Evolutionary conservation across 2,113 vertebrate genomes (phyloP), one percentile per base, ranked within the genome.

Genomic region (Stigmatopora argus): DNA sequence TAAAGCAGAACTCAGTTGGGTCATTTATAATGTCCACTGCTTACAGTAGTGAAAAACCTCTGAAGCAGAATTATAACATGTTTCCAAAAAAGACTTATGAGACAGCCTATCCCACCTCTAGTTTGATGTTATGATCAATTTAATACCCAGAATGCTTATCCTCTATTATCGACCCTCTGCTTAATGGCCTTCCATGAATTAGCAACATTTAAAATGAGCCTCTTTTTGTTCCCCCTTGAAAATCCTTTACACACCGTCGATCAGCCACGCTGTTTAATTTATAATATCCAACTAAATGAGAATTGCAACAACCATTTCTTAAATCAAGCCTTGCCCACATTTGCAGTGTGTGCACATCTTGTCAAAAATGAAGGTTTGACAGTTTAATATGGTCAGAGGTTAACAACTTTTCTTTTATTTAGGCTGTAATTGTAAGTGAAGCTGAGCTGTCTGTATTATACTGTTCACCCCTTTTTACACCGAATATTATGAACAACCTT

Each of bases 11-110:
- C 15, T 48, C 15, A 41, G 38, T 41, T 10, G 38, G 38, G 38
- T 86, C 80, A 79, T 85, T 71, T 86, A 78, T 89, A 82, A 85
- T 82, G 75, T 83, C 78, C 77, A 72, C 71, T 46, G 66, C 77
- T 75, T 81, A 41, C 38, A 3, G 38, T 41, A 87, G 85, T 84
- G 80, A 87, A 84, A 84, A 86, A 72, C 49, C 67, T 70, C 35
- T 66, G 65, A 69, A 61, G 72, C 41, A 64, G 72, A 74, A 74
- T 77, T 78, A 79, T 72, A 76, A 75, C 77, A 69, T 59, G 71
- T 70, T 87, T 81, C 75, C 78, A 83, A 77, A 65, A 65, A 83
- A 81, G 76, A 72, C 77, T 74, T 76, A 65, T 47, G 78, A 75
- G 75, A 34, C 12, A 34, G 77, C 69, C 62, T n/a, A 72, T 61